Conservation (phyloP, 2,888 invertebrate species). For the Sepioteuthis lessoniana region DNA sequence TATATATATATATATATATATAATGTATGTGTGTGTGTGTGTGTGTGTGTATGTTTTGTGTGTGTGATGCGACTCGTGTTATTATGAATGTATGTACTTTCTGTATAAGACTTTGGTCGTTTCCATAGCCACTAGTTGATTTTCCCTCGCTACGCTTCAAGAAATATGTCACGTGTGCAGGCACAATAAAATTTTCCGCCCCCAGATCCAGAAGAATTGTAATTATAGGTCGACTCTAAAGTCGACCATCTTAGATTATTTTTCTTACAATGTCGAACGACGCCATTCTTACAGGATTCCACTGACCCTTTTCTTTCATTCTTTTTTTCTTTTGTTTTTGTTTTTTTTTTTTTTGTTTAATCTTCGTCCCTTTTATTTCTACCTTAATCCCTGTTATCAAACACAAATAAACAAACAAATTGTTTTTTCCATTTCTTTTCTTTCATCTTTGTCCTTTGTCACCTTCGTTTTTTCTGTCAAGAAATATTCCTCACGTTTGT, state of each 20-base stretch:
- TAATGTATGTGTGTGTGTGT: background rate
- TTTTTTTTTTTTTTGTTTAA: background rate
- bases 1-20: background rate
- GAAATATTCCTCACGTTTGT: background rate
- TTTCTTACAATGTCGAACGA: background rate
- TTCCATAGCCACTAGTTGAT: background rate
- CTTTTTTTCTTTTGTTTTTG: background rate
- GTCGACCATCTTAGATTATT: background rate
- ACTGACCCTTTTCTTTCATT: background rate
- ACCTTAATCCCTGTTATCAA: background rate
- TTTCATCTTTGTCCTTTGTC: background rate
- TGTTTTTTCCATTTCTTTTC: background rate
- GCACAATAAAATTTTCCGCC: background rate
- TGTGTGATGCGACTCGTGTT: background rate
- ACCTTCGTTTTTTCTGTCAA: background rate
- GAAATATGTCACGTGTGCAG: background rate
- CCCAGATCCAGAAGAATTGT: slow-evolving; percentile 16
- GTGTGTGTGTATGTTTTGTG: background rate
- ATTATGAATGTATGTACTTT: background rate
- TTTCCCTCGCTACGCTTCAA: background rate
- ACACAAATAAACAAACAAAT: background rate
- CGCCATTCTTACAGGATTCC: background rate
- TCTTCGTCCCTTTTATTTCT: background rate
- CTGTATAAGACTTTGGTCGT: background rate
- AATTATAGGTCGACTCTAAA: slow-evolving; percentile 12